Conservation (phyloP, 2,113 vertebrate genomes). For the Hemichromis elongatus region DNA sequence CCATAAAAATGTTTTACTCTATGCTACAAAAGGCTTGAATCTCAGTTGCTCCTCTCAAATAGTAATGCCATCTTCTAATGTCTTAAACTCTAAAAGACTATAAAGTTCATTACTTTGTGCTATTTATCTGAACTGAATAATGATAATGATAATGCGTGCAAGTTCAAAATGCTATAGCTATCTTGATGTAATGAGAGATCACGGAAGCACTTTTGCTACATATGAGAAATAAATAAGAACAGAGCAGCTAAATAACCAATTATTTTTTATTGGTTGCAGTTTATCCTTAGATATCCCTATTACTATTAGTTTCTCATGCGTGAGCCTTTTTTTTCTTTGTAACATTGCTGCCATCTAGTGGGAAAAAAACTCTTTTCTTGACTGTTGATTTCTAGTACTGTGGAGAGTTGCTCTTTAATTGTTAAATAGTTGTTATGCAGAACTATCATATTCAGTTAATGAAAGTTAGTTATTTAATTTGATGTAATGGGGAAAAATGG, state of each 20-base stretch:
- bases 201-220: background rate
- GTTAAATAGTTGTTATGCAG: background rate
- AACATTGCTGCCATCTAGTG: slow-evolving; percentile 50
- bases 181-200: background rate
- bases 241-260: background rate
- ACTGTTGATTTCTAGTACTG: background rate
- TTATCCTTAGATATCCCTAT: fast-evolving
- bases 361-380: background rate
- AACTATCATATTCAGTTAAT: background rate
- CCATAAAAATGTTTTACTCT: background rate
- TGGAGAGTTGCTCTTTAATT: background rate
- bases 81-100: background rate
- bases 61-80: background rate
- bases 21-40: background rate
- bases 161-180: background rate
- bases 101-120: background rate
- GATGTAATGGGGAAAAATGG: background rate
- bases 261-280: background rate
- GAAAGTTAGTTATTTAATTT: background rate
- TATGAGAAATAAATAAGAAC: background rate
- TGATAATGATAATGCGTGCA: background rate
- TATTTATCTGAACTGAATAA: background rate
- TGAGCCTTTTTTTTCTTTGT: background rate
- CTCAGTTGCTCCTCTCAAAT: background rate
- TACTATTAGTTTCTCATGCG: background rate